Conservation (phyloP, 2,113 vertebrate genomes). For the Oxygymnocypris stewartii region DNA sequence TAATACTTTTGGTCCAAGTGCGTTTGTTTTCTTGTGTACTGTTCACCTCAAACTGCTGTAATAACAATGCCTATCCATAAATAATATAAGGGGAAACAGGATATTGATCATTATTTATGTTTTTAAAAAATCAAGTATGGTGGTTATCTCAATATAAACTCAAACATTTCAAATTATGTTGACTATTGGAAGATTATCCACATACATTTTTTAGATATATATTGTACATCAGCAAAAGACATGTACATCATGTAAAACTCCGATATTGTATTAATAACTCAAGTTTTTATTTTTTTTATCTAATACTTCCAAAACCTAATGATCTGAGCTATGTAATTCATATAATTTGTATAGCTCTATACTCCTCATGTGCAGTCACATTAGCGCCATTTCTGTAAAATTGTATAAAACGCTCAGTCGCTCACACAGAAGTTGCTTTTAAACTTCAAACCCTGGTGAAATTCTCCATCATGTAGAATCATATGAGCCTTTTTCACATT, state of each 20-base stretch:
- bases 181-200: background rate
- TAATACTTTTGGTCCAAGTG: slow-evolving; percentile 68
- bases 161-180: background rate
- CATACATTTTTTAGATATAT: background rate
- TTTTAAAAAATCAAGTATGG: background rate
- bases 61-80: background rate
- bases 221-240: background rate
- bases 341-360: background rate
- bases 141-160: background rate
- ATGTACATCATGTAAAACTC: too few relatives aligned
- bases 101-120: too few relatives aligned
- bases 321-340: background rate
- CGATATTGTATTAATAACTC: background rate
- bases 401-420: too few relatives aligned
- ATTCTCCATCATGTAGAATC: too few relatives aligned
- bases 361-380: background rate
- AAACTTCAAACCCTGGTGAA: too few relatives aligned
- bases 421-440: too few relatives aligned
- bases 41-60: background rate
- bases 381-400: background rate
- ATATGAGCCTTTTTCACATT: too few relatives aligned
- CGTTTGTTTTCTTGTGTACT: slow-evolving; percentile 23
- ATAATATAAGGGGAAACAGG: background rate
- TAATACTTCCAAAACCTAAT: background rate
- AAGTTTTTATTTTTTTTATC: background rate